Evolutionary conservation across 2,888 invertebrate genomes (phyloP), one percentile per base, ranked within the genome.

Genomic region (Blera fallax): DNA sequence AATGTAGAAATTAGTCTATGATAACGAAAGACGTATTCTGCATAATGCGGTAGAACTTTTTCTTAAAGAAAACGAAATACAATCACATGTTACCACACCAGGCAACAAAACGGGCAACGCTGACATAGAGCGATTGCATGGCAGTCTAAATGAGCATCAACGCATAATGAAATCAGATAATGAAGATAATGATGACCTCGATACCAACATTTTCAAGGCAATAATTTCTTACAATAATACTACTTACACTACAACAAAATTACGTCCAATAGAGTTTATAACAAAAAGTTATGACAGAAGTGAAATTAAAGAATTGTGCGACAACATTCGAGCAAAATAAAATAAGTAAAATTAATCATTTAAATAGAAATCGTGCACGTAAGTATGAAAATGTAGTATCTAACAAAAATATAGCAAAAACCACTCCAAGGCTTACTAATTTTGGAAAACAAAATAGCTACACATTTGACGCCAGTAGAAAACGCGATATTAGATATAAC

Each of bases 131-230:
- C 24, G 24, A 24, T n/a, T 24, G 24, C 24, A 24, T 24, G 24
- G 6, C 48, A 72, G n/a, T n/a, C 37, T 24, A 73, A n/a, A 73
- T 40, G 52, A 73, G 14, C 52, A 73, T 34, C n/a, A 62, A 5
- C 34, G 54, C 54, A 18, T 54, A 18, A 37, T 67, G 21, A 21
- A 40, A 16, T 40, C 54, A 21, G 29, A 45, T 8, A 43, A 7
- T 21, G 40, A 40, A 27, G 27, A 67, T 50, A 24, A 27, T 14
- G 65, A 65, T 7, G 18, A 58, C 24, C 16, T 72, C 7, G 48
- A 45, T 4, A 56, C 43, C 7, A 29, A 34, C 45, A 32, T 72
- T 29, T 34, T 48, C 32, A 72, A 37, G 5, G 18, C 40, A 21
- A 58, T 60, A 14, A 7, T 14, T 16, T 27, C 48, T 32, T 72